Base-by-base conservation (phyloP, 2,888 invertebrate species). In the Drosophila kuntzei region DNA sequence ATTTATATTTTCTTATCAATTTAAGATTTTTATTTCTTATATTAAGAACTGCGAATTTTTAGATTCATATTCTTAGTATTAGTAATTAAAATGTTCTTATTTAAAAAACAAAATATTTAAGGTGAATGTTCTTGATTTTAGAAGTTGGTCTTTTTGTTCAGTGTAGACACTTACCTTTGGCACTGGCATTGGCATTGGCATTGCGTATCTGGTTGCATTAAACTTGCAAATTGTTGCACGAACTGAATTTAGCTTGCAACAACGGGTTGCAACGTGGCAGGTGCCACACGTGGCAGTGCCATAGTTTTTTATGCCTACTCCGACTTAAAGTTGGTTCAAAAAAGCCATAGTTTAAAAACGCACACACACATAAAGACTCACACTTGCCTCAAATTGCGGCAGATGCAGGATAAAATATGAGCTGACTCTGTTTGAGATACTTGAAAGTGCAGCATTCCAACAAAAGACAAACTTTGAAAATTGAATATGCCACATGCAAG, bases 151-250 rank as follows among this genome's bases (percentile, higher is more conserved):
- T n/a, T n/a, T n/a, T n/a, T n/a, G n/a, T n/a, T n/a, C n/a, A n/a
- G n/a, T n/a, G n/a, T n/a, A 14, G 2, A 27, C 27, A 16, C 16
- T 22, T 8, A 20, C 3, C 11, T 7, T 27, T 60, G 44, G 6
- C 41, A 47, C 2, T 27, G 27, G 8, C 8, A 27, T 36, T 55
- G 47, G 0, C 32, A 44, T 32, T 57, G 46, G 2, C 27, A 14
- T 16, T 50, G 51, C 36, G 22, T 39, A 22, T 20, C 51, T 14
- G 20, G 12, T 12, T 37, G 62, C 41, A 70, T 57, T 55, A 47
- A 70, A 36, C 46, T 57, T 62, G 51, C 61, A 69, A 61, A 61
- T 62, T 50, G 61, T 51, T 50, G 70, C 50, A 47, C 37, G 43
- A 18, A 6, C 50, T 20, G 3, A 2, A 20, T 12, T 2, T 6